Percentiles rank a stretch among this genome's conserved stretches.
These are phyloP conservation scores for Hydrotaea diabolus DNA, from an alignment of 2,888 invertebrate species.

Conservation along the genomic window DNA sequence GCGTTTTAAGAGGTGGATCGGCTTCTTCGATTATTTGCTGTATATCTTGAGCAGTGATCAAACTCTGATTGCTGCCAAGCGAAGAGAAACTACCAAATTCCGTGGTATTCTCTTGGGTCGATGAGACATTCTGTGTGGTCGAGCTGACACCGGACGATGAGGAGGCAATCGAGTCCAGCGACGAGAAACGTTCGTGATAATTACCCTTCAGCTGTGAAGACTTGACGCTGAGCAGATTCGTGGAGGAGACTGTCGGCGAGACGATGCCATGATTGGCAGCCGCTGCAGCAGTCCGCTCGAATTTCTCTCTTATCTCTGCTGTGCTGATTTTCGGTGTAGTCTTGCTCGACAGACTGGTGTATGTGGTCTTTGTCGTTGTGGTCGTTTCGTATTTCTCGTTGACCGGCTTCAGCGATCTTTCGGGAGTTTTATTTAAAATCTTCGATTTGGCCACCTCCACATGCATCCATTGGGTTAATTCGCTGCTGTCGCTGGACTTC, in stretches of 20 bases:
- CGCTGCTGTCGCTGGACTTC: conserved; percentile 68
- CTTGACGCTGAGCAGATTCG: conserved; percentile 66
- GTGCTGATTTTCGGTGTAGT: conserved; percentile 72
- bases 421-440: conserved; percentile 57
- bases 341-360: conserved; percentile 67
- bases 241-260: not conserved
- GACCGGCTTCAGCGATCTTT: conserved; percentile 67
- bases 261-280: conserved; percentile 36
- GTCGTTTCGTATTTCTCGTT: conserved; percentile 69
- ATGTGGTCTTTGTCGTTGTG: conserved; percentile 64
- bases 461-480: conserved; percentile 76
- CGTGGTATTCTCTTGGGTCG: conserved; percentile 79
- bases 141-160: conserved; percentile 81
- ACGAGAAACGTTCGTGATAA: conserved; percentile 80
- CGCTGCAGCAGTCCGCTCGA: conserved; percentile 75
- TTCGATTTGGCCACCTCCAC: conserved; percentile 75
- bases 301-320: conserved; percentile 80
- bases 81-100: conserved; percentile 81
- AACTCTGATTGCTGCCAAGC: conserved; percentile 80
- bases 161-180: conserved; percentile 80
- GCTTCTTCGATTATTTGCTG: conserved; percentile 86
- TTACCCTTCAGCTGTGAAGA: conserved; percentile 67
- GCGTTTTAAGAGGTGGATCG: conserved; percentile 84
- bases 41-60: conserved; percentile 82
- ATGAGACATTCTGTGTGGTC: conserved; percentile 77